Evolutionary conservation across 1,140 invertebrate genomes (phyloP).

Genomic region (Pseudomyrmex gracilis): DNA sequence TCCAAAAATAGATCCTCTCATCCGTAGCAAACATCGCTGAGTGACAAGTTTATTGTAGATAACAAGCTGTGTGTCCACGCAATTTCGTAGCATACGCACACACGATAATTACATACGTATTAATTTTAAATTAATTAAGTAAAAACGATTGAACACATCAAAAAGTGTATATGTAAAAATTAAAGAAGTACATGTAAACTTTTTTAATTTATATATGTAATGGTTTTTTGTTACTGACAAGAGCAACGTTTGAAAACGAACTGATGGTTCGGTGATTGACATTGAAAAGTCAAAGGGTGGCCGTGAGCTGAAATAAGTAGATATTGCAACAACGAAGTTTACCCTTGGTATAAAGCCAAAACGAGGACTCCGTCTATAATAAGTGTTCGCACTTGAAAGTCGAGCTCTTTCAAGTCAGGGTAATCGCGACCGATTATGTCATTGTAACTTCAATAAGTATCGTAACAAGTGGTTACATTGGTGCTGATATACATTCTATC

Average conservation of each 20-base stretch:
- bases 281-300: constrained; percentile 2
- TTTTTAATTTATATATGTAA: too few relatives aligned
- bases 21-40: not conserved
- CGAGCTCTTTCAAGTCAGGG: not conserved
- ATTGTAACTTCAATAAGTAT: constrained; percentile 27
- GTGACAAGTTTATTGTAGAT: constrained; percentile 13
- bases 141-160: too few relatives aligned
- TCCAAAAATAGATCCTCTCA: constrained; percentile 12
- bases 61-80: not conserved
- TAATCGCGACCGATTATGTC: constrained; percentile 11
- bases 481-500: not conserved
- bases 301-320: constrained; percentile 50
- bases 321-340: constrained; percentile 36
- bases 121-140: not conserved
- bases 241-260: too few relatives aligned
- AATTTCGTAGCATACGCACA: not conserved
- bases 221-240: too few relatives aligned
- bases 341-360: constrained; percentile 48
- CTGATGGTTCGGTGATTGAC: not conserved
- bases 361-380: constrained; percentile 8
- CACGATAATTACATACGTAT: not conserved
- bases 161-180: too few relatives aligned
- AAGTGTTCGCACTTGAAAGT: constrained; percentile 32
- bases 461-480: constrained; percentile 24
- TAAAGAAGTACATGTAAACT: too few relatives aligned